Percentiles rank a stretch among this genome's conserved stretches.
Conservation (phyloP, 2,113 vertebrate species). For the Bujurquina vittata region DNA sequence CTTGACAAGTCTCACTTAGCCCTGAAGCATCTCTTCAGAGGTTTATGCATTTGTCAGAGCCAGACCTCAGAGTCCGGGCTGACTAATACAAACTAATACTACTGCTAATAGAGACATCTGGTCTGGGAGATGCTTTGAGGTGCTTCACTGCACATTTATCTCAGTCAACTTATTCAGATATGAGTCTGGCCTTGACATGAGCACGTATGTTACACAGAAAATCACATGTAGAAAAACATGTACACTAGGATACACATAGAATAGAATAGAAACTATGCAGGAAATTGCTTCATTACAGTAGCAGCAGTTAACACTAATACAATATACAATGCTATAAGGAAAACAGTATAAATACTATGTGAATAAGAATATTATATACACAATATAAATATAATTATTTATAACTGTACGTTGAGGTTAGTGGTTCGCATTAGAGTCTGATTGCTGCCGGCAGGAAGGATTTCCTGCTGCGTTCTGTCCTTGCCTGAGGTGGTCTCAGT, state of each 20-base stretch:
- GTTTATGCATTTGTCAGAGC: slow-evolving; percentile 35
- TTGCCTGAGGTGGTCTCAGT: too few relatives aligned
- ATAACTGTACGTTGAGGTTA: too few relatives aligned
- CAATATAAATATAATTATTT: too few relatives aligned
- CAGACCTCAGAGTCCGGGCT: slow-evolving; percentile 38
- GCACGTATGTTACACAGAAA: not conserved
- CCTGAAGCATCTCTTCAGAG: slow-evolving; percentile 38
- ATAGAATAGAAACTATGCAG: too few relatives aligned
- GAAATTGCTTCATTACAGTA: too few relatives aligned
- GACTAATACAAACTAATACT: slow-evolving; percentile 42
- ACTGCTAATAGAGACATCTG: slow-evolving; percentile 68
- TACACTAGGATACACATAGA: not conserved
- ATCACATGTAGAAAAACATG: not conserved
- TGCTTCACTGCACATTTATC: slow-evolving; percentile 33
- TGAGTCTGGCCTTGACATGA: slow-evolving; percentile 38
- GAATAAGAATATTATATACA: too few relatives aligned
- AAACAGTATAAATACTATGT: too few relatives aligned
- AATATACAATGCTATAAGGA: too few relatives aligned
- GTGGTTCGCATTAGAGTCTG: too few relatives aligned
- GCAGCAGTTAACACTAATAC: too few relatives aligned
- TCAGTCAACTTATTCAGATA: slow-evolving; percentile 60
- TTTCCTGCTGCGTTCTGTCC: too few relatives aligned
- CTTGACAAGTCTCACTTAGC: slow-evolving; percentile 39
- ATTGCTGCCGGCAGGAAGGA: too few relatives aligned
- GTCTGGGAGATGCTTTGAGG: slow-evolving; percentile 41